Evolutionary conservation across 2,113 vertebrate species (phyloP).

Genomic region (Archocentrus centrarchus): DNA sequence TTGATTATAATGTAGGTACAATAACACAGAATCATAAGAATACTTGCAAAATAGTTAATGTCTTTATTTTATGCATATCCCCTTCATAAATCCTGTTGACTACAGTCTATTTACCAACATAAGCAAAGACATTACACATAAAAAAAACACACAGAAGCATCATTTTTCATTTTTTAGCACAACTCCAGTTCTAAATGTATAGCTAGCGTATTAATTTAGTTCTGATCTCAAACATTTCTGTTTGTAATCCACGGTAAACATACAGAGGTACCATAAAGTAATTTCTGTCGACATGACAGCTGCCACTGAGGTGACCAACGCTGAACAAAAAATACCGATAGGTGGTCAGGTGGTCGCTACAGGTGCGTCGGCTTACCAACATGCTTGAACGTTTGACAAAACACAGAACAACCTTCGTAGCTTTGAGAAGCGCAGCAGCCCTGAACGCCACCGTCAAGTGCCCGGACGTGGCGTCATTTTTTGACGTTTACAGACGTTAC

Average conservation of each 20-base stretch:
- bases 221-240: background rate
- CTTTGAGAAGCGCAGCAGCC: background rate
- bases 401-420: background rate
- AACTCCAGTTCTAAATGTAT: background rate
- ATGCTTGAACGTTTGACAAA: conserved; percentile 6
- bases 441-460: conserved; percentile 3
- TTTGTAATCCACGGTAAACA: background rate
- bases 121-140: no score
- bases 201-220: background rate
- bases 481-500: background rate
- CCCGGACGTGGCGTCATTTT: conserved; percentile 56
- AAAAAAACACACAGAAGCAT: no score
- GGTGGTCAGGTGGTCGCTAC: no score
- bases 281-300: background rate
- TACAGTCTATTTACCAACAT: no score
- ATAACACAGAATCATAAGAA: no score
- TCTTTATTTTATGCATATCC: no score
- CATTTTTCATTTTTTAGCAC: no score
- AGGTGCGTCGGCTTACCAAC: conserved; percentile 3
- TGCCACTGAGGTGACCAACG: no score
- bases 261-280: background rate
- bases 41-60: no score
- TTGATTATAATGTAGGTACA: no score
- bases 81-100: no score
- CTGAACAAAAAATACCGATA: background rate